A percentile compares a stretch with the other conserved stretches of the same genome.
These are phyloP conservation scores for Rallus limicola DNA, from an alignment of 2,113 vertebrate genomes.

Conservation along the genomic window DNA sequence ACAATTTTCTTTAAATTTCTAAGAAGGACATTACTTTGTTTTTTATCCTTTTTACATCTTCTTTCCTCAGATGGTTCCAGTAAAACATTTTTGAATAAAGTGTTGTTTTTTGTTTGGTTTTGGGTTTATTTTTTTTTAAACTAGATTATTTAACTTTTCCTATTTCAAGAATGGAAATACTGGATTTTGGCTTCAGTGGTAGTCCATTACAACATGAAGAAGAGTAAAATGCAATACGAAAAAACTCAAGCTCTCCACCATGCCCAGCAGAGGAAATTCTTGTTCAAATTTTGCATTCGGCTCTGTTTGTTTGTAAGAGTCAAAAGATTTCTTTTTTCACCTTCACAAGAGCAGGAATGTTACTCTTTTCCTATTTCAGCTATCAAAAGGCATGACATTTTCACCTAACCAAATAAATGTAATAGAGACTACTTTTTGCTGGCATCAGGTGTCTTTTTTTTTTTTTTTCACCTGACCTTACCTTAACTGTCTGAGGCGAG, in stretches of 20 bases:
- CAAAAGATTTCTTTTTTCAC: background rate
- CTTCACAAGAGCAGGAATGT: background rate
- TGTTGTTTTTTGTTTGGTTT: background rate
- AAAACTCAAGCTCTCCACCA: background rate
- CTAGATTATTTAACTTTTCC: background rate
- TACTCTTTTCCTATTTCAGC: background rate
- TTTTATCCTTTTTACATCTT: background rate
- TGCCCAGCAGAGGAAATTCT: background rate
- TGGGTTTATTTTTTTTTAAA: too few relatives aligned
- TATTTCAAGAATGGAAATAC: background rate
- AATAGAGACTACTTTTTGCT: background rate
- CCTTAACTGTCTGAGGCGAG: background rate
- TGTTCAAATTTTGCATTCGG: background rate
- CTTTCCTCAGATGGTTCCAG: background rate
- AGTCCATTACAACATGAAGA: background rate
- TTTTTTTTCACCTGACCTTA: background rate
- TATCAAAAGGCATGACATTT: background rate
- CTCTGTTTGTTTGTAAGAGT: background rate
- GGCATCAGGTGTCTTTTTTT: background rate
- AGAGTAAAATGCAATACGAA: background rate
- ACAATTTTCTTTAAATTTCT: background rate
- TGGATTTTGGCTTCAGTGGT: background rate
- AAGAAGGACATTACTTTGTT: background rate
- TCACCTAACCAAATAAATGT: background rate
- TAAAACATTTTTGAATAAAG: background rate